Conservation (phyloP, 2,888 invertebrate genomes). For the Acanthosepion lycidas region DNA sequence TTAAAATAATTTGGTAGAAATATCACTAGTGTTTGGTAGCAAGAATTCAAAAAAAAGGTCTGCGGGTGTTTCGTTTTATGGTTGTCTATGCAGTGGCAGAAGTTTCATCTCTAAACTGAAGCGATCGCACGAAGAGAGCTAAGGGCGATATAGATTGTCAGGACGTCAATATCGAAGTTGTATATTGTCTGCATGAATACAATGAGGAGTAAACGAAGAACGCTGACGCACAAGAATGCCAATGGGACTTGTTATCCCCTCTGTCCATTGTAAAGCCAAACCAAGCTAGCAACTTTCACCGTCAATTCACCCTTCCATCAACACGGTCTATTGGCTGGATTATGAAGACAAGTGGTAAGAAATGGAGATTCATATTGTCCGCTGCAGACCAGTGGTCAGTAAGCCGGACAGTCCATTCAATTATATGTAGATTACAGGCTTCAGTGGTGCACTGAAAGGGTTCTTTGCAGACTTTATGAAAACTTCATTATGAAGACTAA, state of each 20-base stretch:
- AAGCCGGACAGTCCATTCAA: background rate
- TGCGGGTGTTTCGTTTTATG: no score
- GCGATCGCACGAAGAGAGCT: no score
- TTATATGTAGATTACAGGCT: slow-evolving; percentile 11
- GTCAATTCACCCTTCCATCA: background rate
- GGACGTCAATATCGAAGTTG: background rate
- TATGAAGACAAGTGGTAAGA: slow-evolving; percentile 24
- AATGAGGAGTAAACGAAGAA: background rate
- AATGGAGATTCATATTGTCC: background rate
- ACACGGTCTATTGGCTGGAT: background rate
- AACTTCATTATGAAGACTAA: slow-evolving; percentile 20
- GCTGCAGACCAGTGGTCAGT: background rate
- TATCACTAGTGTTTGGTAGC: no score
- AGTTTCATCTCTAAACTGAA: no score
- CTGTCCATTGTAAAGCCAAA: background rate
- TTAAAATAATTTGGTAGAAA: no score
- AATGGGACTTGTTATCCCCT: background rate
- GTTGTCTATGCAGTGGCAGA: no score
- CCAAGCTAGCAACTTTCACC: background rate
- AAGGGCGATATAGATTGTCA: no score
- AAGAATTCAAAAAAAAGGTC: no score
- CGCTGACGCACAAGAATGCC: background rate
- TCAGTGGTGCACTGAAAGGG: background rate
- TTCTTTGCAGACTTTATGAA: background rate
- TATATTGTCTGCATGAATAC: background rate